Evolutionary conservation across 2,113 vertebrate genomes (phyloP).

Genomic region (Chelonoidis abingdonii): DNA sequence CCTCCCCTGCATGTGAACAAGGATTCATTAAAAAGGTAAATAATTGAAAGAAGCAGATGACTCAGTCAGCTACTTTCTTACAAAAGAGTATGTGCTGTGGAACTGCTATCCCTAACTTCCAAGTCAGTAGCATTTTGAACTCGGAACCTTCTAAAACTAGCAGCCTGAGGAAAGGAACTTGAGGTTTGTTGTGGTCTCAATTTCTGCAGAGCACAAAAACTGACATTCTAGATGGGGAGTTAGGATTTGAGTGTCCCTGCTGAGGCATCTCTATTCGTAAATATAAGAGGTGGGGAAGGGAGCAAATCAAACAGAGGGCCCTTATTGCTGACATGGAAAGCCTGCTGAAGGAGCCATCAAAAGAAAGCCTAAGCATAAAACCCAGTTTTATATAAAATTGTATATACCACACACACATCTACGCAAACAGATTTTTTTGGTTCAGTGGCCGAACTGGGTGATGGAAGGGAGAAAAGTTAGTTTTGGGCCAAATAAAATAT

Average conservation of each 20-base stretch:
- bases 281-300: neutral
- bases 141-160: neutral
- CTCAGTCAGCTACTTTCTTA: neutral
- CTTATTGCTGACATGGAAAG: neutral
- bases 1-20: neutral
- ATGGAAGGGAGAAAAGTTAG: neutral
- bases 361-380: neutral
- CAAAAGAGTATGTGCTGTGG: rapidly evolving
- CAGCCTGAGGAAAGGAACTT: neutral
- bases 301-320: neutral
- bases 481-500: neutral
- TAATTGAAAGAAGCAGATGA: constrained; percentile 15
- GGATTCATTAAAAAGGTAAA: neutral
- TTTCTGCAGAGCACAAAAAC: neutral
- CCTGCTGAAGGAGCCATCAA: neutral
- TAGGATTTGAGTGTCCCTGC: neutral
- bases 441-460: neutral
- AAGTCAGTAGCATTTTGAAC: neutral
- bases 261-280: neutral
- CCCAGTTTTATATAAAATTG: neutral
- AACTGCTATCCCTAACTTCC: neutral
- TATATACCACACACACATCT: neutral
- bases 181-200: neutral
- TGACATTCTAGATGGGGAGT: neutral
- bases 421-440: neutral